phyloP scores from a whole-genome alignment of 2,888 invertebrate species.

The Geotrupes spiniger region DNA sequence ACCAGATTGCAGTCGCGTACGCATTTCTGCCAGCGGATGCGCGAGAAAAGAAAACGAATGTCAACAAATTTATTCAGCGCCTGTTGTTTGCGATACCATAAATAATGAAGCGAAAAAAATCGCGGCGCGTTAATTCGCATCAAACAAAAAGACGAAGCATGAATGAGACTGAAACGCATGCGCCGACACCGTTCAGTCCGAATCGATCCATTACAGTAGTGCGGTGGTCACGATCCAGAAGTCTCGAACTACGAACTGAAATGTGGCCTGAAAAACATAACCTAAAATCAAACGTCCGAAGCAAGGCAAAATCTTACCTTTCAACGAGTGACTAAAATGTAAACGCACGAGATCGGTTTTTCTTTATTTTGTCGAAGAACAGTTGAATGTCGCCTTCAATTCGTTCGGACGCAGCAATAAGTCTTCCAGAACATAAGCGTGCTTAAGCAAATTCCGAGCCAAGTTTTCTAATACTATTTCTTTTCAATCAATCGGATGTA shows the following conservation, averaged over 20 bases:
- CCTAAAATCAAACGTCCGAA: background rate
- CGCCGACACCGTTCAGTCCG: constrained; percentile 7
- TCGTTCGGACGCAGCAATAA: no score
- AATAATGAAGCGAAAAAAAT: no score
- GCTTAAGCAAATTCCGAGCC: constrained; percentile 10
- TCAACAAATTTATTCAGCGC: no score
- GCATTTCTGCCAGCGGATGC: no score
- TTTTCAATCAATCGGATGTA: no score
- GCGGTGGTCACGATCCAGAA: constrained; percentile 2
- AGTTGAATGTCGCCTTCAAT: background rate
- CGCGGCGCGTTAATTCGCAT: no score
- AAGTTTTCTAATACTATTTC: constrained; percentile 11
- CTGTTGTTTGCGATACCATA: no score
- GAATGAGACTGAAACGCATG: constrained; percentile 11
- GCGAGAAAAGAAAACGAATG: no score
- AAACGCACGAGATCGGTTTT: background rate
- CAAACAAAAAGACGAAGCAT: constrained; percentile 4
- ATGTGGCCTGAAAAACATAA: constrained; percentile 6
- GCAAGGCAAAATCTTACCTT: background rate
- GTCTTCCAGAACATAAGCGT: constrained; percentile 12
- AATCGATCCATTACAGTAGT: constrained; percentile 12
- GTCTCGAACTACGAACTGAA: constrained; percentile 7
- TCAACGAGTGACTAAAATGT: no score
- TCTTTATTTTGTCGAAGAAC: background rate
- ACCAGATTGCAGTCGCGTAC: no score